These are phyloP conservation scores for Cardiocondyla obscurior DNA, from an alignment of 1,140 invertebrate species.

Conservation along the genomic window DNA sequence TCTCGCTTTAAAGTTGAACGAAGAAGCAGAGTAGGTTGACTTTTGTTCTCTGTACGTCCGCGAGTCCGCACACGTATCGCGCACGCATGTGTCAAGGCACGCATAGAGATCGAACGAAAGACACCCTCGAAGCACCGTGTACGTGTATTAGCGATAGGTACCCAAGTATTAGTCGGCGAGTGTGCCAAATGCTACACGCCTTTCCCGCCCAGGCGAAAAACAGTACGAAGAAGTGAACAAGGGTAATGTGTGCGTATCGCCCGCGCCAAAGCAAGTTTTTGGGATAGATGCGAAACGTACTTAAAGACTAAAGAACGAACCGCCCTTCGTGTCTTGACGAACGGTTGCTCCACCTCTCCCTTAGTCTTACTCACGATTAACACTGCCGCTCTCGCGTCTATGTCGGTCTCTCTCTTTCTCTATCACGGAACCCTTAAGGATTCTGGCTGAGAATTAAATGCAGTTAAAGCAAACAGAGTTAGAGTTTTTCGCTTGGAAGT, in stretches of 20 bases:
- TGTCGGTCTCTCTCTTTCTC: constrained; percentile 38
- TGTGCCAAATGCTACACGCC: constrained; percentile 70
- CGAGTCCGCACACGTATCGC: constrained; percentile 47
- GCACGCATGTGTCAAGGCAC: constrained; percentile 64
- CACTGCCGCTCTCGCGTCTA: constrained; percentile 62
- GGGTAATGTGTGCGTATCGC: constrained; percentile 71
- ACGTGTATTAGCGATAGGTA: constrained; percentile 66
- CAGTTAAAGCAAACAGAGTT: constrained; percentile 8
- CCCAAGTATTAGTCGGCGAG: constrained; percentile 70
- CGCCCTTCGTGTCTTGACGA: constrained; percentile 70
- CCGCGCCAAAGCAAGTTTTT: constrained; percentile 75
- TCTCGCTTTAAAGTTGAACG: constrained; percentile 29
- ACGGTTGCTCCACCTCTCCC: constrained; percentile 60
- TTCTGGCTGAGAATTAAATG: constrained; percentile 14
- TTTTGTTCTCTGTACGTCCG: constrained; percentile 67
- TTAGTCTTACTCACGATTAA: constrained; percentile 66
- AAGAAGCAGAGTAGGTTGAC: constrained; percentile 45
- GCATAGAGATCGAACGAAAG: constrained; percentile 70
- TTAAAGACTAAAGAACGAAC: constrained; percentile 71
- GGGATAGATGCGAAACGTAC: constrained; percentile 72
- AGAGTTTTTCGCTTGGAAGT: background rate
- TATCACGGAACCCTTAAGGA: constrained; percentile 27
- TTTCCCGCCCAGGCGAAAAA: constrained; percentile 67
- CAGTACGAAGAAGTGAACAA: constrained; percentile 70
- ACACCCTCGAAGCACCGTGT: constrained; percentile 71